Evolutionary conservation across 2,113 vertebrate species (phyloP).

Genomic region (Sus scrofa): T2T-Sscrofa CM000828.6:55768501-55769000

Average conservation of each 20-base stretch:
- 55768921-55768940: too few relatives aligned
- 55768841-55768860: too few relatives aligned
- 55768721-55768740: neutral
- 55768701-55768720: neutral
- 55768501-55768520: neutral
- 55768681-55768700: neutral
- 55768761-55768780: neutral
- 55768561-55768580: neutral
- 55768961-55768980: too few relatives aligned
- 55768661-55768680: neutral
- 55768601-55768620: fast-evolving
- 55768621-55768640: neutral
- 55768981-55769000: too few relatives aligned
- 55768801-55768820: fast-evolving
- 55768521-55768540: neutral
- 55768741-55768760: neutral
- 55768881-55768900: too few relatives aligned
- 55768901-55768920: too few relatives aligned
- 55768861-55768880: too few relatives aligned
- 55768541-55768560: neutral
- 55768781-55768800: fast-evolving
- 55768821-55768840: too few relatives aligned
- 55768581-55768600: neutral
- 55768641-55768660: neutral
- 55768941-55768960: too few relatives aligned